Conservation (phyloP, 2,797 vertebrate species). For the Scyliorhinus canicula region DNA sequence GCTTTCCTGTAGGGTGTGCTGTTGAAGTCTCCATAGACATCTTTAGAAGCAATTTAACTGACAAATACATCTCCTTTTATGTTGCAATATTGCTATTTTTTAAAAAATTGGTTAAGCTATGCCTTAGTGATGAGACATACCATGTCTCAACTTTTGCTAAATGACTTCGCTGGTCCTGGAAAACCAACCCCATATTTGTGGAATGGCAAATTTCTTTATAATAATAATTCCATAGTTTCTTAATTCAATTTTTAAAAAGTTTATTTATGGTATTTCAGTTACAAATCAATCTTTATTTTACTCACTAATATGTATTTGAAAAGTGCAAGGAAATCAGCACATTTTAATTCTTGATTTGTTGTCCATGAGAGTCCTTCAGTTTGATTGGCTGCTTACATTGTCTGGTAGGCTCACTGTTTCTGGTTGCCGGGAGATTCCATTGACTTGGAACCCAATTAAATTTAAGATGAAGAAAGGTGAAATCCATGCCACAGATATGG, state of each 20-base stretch:
- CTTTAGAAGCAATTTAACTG: neutral
- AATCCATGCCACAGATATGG: neutral
- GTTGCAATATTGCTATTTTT: neutral
- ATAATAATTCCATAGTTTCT: neutral
- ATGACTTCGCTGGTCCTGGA: neutral
- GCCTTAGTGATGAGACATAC: neutral
- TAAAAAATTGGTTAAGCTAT: neutral
- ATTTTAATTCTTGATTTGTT: neutral
- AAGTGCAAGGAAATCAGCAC: neutral
- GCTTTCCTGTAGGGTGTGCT: neutral
- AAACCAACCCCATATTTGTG: neutral
- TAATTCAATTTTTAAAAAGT: neutral
- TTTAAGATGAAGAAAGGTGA: neutral
- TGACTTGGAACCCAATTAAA: neutral
- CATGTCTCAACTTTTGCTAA: neutral
- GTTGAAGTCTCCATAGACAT: neutral
- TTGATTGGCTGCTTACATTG: neutral
- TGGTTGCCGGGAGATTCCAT: neutral
- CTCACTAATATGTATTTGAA: neutral
- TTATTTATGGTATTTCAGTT: neutral
- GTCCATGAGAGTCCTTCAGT: neutral
- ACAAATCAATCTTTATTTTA: neutral
- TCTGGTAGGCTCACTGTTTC: neutral
- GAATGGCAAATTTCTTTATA: neutral
- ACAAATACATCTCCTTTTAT: neutral